Evolutionary conservation across 2,797 vertebrate species (phyloP).

Genomic region (Chaenodraco wilsoni): DNA sequence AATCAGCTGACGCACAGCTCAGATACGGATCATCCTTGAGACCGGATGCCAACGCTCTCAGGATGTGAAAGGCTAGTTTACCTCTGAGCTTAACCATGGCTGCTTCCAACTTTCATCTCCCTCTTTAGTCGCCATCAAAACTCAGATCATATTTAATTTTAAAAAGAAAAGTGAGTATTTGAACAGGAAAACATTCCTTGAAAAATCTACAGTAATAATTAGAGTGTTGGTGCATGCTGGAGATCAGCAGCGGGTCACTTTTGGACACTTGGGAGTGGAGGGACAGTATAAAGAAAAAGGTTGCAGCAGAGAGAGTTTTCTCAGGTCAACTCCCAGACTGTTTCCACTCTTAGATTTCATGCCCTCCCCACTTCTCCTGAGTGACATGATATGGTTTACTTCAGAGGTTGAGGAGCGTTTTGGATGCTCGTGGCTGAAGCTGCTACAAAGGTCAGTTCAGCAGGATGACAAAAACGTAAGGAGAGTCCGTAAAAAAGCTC

Average conservation of each 20-base stretch:
- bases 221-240: constrained; percentile 58
- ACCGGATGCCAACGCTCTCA: too few relatives aligned
- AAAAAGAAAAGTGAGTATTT: constrained; percentile 72
- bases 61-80: neutral
- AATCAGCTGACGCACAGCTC: too few relatives aligned
- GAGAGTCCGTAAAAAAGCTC: constrained; percentile 48
- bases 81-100: neutral
- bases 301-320: neutral
- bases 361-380: neutral
- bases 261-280: constrained; percentile 30
- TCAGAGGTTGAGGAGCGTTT: constrained; percentile 23
- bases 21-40: too few relatives aligned
- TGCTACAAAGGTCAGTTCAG: constrained; percentile 17
- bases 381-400: constrained; percentile 20
- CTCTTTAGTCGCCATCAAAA: constrained; percentile 50
- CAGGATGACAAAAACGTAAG: constrained; percentile 36
- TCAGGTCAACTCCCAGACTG: constrained; percentile 6
- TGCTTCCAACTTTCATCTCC: constrained; percentile 65
- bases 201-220: constrained; percentile 71
- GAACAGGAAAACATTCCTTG: constrained; percentile 67
- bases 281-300: constrained; percentile 25
- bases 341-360: neutral
- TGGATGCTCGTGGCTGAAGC: constrained; percentile 22
- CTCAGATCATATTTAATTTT: constrained; percentile 71
- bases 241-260: constrained; percentile 61